These are phyloP conservation scores for Mythimna ferrago DNA, from an alignment of 2,888 invertebrate genomes.

Conservation along the genomic window DNA sequence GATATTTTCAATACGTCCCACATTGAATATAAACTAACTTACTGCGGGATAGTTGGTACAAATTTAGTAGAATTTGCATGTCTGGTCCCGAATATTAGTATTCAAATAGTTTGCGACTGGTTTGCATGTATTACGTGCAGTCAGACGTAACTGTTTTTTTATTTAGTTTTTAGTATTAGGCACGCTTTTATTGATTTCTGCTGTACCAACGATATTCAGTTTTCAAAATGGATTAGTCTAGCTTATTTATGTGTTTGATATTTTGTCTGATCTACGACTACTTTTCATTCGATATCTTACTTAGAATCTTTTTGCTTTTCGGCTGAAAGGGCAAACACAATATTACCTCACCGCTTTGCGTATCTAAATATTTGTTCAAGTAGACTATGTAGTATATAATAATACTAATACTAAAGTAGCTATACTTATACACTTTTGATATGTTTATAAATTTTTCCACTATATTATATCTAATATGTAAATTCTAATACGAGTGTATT, in stretches of 20 bases:
- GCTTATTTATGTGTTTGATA: slow-evolving; percentile 21
- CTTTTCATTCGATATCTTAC: slow-evolving; percentile 20
- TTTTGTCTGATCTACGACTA: slow-evolving; percentile 9
- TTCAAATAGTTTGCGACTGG: slow-evolving; percentile 76
- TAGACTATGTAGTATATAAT: slow-evolving; percentile 6
- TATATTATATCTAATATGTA: neutral
- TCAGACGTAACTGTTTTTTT: slow-evolving; percentile 54
- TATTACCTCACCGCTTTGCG: slow-evolving; percentile 7
- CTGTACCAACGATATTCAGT: slow-evolving; percentile 39
- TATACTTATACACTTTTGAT: slow-evolving; percentile 1
- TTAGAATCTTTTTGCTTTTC: slow-evolving; percentile 10
- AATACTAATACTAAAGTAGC: slow-evolving; percentile 13
- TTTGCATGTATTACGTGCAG: slow-evolving; percentile 78
- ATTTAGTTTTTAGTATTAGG: slow-evolving; percentile 65
- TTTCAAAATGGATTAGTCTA: slow-evolving; percentile 36
- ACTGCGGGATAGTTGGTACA: slow-evolving; percentile 50
- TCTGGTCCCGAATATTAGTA: slow-evolving; percentile 74
- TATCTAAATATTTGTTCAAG: slow-evolving; percentile 27
- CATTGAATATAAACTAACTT: slow-evolving; percentile 56
- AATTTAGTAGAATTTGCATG: slow-evolving; percentile 76
- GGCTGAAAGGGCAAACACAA: neutral
- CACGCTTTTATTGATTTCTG: slow-evolving; percentile 70
- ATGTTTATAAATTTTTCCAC: neutral
- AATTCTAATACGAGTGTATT: neutral
- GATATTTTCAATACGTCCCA: slow-evolving; percentile 47